Evolutionary conservation across 2,113 vertebrate genomes (phyloP), one percentile per base, ranked within the genome.

Genomic region (Strigops habroptila): DNA sequence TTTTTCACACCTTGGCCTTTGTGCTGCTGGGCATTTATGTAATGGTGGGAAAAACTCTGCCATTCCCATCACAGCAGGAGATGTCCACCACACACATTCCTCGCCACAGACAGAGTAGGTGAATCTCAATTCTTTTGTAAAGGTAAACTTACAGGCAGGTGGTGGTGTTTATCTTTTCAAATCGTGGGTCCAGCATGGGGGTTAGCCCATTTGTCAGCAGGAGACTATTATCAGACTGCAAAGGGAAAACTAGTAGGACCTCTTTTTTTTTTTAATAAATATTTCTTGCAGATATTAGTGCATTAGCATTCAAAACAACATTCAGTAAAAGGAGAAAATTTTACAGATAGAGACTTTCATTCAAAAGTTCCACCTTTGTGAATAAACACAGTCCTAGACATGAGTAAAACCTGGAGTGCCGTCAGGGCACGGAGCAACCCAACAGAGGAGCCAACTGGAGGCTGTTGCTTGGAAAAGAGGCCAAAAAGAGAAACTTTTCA

Each of bases 41-140:
- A 49, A 49, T 6, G 18, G 14, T 78, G 76, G 76, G 90, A 84
- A 89, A 71, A 65, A 22, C 30, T 14, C 6, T 14, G 30, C 49
- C 33, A 8, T 69, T 80, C 63, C 35, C 60, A 28, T 17, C n/a
- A 15, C 57, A 35, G 55, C 44, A 46, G 86, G 53, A 86, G 77
- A 52, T 1, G 14, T 30, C 70, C 64, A 69, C 51, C 6, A 10
- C 63, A 27, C 17, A 5, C 31, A 18, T n/a, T 41, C 48, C 27
- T 14, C 73, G 30, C 11, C 24, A 23, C 0, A 60, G 24, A 28
- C 35, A 76, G 24, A 17, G 27, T 11, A 14, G 0, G 0, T 10
- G 48, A 68, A 33, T 12, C 63, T 70, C 60, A 68, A 74, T 57
- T 46, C 7, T 63, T 81, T 33, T n/a, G 6, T 30, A 33, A 82